Base-by-base conservation (phyloP, 2,113 vertebrate species). In the Chaenogobius annularis region DNA sequence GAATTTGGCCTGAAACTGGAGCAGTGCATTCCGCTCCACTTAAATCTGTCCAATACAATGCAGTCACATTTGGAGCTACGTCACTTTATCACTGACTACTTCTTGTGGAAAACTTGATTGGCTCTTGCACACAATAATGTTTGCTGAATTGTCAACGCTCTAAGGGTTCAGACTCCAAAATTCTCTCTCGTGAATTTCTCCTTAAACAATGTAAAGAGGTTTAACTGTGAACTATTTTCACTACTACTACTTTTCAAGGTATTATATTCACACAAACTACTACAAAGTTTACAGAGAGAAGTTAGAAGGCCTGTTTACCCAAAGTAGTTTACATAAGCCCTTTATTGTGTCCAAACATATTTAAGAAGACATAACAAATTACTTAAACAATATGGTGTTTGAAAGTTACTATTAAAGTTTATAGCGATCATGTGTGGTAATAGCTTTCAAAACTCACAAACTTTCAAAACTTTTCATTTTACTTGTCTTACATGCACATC, bases 21-120 rank as follows among this genome's bases (percentile, higher is more conserved):
- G 88, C 88, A 88, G 75, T 55, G 83, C 83, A 74, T 91, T 90
- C 88, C 84, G 88, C 89, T 90, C 85, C 79, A 90, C 85, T 91
- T 89, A 73, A 89, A 88, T 58, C 82, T 81, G 87, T 83, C 89
- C 71, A 68, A 73, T 79, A 77, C 80, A 75, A 85, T 90, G 77
- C 72, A 68, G 52, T 54, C 79, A 78, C 83, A 72, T 79, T 65
- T 11, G 22, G 48, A 54, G 61, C 35, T 62, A 74, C 35, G 17
- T 71, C 54, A 78, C 55, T 70, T 85, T 66, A 71, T 31, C 78
- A 69, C 70, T 15, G 13, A 66, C 61, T 62, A 65, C 43, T 14
- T 52, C n/a, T 31, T 19, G n/a, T 37, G 17, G 35, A 31, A 70
- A 55, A 65, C 23, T 26, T 48, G 61, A 69, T 83, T 66, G 61